Evolutionary conservation across 1,140 invertebrate genomes (phyloP).

Genomic region (Papilio aristodemus): DNA sequence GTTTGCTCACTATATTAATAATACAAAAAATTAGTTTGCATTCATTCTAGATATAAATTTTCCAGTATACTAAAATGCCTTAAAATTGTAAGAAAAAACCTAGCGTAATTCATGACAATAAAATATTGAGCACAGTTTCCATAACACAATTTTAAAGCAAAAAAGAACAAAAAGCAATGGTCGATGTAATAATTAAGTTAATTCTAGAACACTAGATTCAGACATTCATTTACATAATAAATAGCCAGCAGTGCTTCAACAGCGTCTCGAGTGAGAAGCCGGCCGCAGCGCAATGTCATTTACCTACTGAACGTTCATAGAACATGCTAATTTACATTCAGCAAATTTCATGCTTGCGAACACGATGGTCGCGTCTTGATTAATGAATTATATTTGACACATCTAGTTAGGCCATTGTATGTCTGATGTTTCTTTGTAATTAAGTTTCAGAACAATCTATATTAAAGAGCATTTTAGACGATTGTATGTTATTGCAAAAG

Average conservation of each 20-base stretch:
- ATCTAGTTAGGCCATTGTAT: not conserved
- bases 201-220: conserved; percentile 47
- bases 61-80: too few species aligned
- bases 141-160: conserved; percentile 3
- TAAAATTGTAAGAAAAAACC: too few species aligned
- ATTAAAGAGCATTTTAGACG: not conserved
- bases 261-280: conserved; percentile 49
- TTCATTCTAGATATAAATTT: too few species aligned
- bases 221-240: conserved; percentile 68
- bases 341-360: conserved; percentile 46
- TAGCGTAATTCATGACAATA: too few species aligned
- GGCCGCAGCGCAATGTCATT: conserved; percentile 16
- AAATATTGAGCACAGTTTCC: too few species aligned
- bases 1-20: too few species aligned
- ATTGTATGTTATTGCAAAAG: too few species aligned
- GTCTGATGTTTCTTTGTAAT: conserved; percentile 11
- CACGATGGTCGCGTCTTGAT: conserved; percentile 5
- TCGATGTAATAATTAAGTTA: conserved; percentile 38
- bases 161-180: not conserved
- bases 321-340: conserved; percentile 61
- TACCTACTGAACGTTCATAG: conserved; percentile 51
- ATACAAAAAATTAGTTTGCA: too few species aligned
- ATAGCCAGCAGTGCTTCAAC: conserved; percentile 48
- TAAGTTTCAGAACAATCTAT: not conserved
- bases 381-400: conserved; percentile 17